These are phyloP conservation scores for Abrostola tripartita DNA, from an alignment of 2,888 invertebrate genomes.

Conservation along the genomic window DNA sequence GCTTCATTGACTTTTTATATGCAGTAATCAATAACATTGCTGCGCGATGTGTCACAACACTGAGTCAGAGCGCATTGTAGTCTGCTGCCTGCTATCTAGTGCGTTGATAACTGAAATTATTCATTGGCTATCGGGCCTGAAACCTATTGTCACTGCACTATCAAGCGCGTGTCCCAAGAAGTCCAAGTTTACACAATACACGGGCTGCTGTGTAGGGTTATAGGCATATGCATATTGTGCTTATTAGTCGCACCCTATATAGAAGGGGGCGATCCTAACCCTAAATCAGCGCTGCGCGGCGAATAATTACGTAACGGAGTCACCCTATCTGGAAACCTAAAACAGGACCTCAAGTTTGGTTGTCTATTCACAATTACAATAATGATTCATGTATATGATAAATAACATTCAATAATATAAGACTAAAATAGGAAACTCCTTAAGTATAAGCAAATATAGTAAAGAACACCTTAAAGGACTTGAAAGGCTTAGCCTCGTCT, in stretches of 20 bases:
- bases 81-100: conserved; percentile 56
- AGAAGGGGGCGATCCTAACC: too few relatives aligned
- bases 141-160: conserved; percentile 4
- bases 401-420: too few relatives aligned
- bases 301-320: too few relatives aligned
- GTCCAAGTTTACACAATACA: not conserved
- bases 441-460: too few relatives aligned
- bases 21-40: conserved; percentile 68
- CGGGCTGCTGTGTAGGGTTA: not conserved
- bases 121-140: conserved; percentile 35
- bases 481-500: not conserved
- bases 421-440: too few relatives aligned
- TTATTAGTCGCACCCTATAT: too few relatives aligned
- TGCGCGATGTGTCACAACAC: conserved; percentile 65
- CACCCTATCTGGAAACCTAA: too few relatives aligned
- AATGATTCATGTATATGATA: too few relatives aligned
- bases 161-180: not conserved
- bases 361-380: too few relatives aligned
- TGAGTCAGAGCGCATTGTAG: conserved; percentile 73
- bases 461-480: not conserved
- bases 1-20: conserved; percentile 56
- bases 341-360: too few relatives aligned
- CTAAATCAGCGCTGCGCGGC: too few relatives aligned
- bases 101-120: conserved; percentile 54
- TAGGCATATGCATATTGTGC: too few relatives aligned